These are phyloP conservation scores for Manduca sexta DNA, from an alignment of 1,140 invertebrate genomes.

Conservation along the genomic window DNA sequence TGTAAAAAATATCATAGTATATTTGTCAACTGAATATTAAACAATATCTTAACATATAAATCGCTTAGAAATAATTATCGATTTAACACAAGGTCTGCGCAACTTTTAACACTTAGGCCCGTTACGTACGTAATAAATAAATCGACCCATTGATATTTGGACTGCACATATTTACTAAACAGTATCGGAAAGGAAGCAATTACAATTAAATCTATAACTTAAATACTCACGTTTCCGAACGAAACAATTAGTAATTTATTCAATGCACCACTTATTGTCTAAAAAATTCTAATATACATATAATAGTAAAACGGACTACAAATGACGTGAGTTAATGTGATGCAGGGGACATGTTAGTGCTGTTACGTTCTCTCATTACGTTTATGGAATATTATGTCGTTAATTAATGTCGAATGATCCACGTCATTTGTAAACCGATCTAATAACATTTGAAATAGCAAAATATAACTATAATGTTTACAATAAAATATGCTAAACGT, in stretches of 20 bases:
- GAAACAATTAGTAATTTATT: too few species aligned
- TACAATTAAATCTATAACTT: too few species aligned
- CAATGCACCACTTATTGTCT: too few species aligned
- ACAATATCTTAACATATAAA: slow-evolving; percentile 62
- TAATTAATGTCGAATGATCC: not conserved
- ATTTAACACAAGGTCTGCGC: slow-evolving; percentile 42
- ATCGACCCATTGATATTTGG: not conserved
- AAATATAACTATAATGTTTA: slow-evolving; percentile 61
- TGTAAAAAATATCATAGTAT: slow-evolving; percentile 65
- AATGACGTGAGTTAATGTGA: too few species aligned
- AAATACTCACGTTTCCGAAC: too few species aligned
- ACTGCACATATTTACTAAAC: slow-evolving; percentile 1
- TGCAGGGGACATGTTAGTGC: not conserved
- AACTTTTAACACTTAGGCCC: slow-evolving; percentile 54
- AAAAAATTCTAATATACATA: too few species aligned
- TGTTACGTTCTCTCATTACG: slow-evolving; percentile 9
- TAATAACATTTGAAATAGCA: slow-evolving; percentile 54
- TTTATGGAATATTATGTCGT: not conserved
- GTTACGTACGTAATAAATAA: slow-evolving; percentile 39
- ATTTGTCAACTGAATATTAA: slow-evolving; percentile 71
- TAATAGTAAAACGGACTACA: too few species aligned
- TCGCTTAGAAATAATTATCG: slow-evolving; percentile 50
- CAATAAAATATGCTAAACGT: slow-evolving; percentile 60
- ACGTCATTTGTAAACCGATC: slow-evolving; percentile 1
- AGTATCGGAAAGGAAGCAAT: too few species aligned